Evolutionary conservation across 2,797 vertebrate species (phyloP), one percentile per base, ranked within the genome.

Genomic region (Chaunax sp.): DNA sequence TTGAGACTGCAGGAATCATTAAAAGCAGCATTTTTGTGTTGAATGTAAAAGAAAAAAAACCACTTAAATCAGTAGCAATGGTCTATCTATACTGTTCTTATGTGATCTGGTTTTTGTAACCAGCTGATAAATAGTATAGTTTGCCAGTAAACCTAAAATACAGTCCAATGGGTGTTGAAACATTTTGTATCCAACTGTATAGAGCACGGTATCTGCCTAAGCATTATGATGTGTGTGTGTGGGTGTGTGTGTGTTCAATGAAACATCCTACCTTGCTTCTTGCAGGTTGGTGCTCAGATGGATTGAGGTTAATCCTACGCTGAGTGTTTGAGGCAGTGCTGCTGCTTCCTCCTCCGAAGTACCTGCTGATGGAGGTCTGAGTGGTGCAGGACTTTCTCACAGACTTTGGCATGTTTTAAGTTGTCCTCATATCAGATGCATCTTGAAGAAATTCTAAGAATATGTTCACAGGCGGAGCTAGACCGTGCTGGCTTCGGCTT

Each of bases 291-390:
- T 40, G 64, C 28, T 43, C 19, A 33, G 65, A 54, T 28, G 73
- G 69, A 16, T 26, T 78, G 46, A 33, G 53, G 9, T 66, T 85
- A 61, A 73, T 85, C 69, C 71, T 62, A 5, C 44, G 15, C 10
- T 65, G 67, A 19, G 63, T 47, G 19, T 45, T 65, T 6, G 70
- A 37, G 19, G 44, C 50, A 16, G 52, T 52, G 53, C 69, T 61
- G 77, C 78, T 69, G 66, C 69, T 89, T 56, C 41, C 1, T 14
- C 85, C 83, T 35, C 64, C 71, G 54, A 95, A 95, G 83, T 95
- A 95, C 51, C 84, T 91, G 83, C 94, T 95, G 0, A 94, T 94
- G 16, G 91, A 88, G 20, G 90, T 75, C 82, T 94, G 94, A 2
- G 69, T 45, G 5, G 22, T 80, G 69, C 82, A 55, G 16, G 86